These are phyloP conservation scores for Allygus modestus DNA, from an alignment of 2,888 invertebrate species.

Conservation along the genomic window DNA sequence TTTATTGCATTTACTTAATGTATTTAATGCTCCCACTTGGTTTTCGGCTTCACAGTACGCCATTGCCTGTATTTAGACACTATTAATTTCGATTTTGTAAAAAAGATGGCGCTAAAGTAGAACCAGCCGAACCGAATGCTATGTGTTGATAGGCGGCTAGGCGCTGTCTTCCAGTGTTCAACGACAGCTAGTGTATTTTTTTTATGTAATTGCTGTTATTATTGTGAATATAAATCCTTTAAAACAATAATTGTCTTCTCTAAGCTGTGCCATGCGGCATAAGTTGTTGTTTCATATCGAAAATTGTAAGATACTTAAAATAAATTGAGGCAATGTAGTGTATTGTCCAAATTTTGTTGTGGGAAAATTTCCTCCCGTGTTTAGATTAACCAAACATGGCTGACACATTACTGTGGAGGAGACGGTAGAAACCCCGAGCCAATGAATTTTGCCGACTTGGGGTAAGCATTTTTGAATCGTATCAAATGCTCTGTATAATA, in stretches of 20 bases:
- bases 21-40: no score
- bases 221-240: not conserved
- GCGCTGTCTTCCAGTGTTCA: not conserved
- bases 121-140: not conserved
- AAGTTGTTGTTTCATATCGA: not conserved
- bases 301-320: not conserved
- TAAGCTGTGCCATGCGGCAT: not conserved
- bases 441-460: slow-evolving; percentile 37
- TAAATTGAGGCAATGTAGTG: not conserved
- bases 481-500: no score
- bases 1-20: no score
- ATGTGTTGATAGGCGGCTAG: not conserved
- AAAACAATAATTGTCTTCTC: not conserved
- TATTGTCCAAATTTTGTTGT: not conserved
- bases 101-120: slow-evolving; percentile 3
- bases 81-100: not conserved
- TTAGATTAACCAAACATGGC: slow-evolving; percentile 65
- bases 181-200: not conserved
- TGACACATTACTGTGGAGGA: slow-evolving; percentile 59
- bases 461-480: slow-evolving; percentile 16
- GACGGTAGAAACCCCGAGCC: slow-evolving; percentile 1
- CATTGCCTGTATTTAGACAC: no score
- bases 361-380: slow-evolving; percentile 53
- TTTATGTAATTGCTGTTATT: not conserved
- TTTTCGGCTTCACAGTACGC: no score